These are phyloP conservation scores for Drosophila ananassae DNA, from an alignment of 1,140 invertebrate genomes.

Conservation along the genomic window DNA sequence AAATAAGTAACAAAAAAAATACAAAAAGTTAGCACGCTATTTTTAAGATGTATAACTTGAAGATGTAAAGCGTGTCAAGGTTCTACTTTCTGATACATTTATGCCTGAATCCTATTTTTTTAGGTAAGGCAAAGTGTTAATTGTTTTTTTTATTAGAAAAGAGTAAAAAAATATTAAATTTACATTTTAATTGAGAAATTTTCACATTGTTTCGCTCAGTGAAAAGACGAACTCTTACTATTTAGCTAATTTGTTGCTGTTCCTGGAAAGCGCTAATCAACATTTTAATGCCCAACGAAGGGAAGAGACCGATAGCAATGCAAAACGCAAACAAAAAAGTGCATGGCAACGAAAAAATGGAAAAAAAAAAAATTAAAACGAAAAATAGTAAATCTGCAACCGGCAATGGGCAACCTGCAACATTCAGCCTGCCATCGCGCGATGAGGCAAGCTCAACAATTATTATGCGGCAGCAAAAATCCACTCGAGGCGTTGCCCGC, in stretches of 20 bases:
- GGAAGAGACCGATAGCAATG: slow-evolving; percentile 36
- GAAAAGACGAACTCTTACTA: not conserved
- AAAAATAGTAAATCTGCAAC: slow-evolving; percentile 33
- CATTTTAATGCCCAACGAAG: slow-evolving; percentile 64
- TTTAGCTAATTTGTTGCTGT: slow-evolving; percentile 56
- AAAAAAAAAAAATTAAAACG: not conserved
- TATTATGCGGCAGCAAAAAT: slow-evolving; percentile 70
- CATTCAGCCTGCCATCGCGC: slow-evolving; percentile 31
- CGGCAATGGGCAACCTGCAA: slow-evolving; percentile 32
- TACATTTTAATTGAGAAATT: too few species aligned
- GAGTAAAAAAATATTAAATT: too few species aligned
- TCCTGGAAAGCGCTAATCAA: slow-evolving; percentile 73
- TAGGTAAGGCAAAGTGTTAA: too few species aligned
- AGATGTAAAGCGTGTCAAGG: not conserved
- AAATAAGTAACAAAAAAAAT: slow-evolving; percentile 17
- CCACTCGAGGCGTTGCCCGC: slow-evolving; percentile 77
- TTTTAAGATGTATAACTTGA: not conserved
- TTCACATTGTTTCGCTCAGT: not conserved
- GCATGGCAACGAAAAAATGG: slow-evolving; percentile 15
- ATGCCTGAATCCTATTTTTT: too few species aligned
- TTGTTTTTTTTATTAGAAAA: too few species aligned
- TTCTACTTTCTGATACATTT: too few species aligned
- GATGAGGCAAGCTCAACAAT: slow-evolving; percentile 55
- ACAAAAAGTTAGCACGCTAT: slow-evolving; percentile 14
- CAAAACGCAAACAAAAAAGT: slow-evolving; percentile 64